phyloP scores from a whole-genome alignment of 2,888 invertebrate genomes.

The Parapristionchus giblindavisi region DNA sequence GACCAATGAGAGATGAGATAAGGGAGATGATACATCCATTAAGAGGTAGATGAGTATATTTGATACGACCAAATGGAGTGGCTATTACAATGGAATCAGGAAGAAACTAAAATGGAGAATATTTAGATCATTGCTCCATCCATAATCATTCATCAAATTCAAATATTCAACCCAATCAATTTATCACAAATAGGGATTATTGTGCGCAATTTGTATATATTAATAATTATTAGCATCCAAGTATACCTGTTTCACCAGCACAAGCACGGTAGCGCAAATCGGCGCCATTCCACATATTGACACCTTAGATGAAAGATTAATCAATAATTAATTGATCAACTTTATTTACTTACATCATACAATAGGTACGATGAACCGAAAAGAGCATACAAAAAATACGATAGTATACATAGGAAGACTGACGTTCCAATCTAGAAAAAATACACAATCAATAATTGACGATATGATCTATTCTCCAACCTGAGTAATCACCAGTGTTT shows the following conservation, averaged over 20 bases:
- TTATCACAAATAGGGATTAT: background rate
- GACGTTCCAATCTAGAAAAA: background rate
- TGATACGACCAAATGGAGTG: conserved; percentile 64
- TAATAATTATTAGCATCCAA: background rate
- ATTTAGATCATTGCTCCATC: background rate
- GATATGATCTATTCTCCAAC: conserved; percentile 29
- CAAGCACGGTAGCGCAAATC: conserved; percentile 55
- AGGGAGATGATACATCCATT: conserved; percentile 46
- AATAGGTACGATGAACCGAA: conserved; percentile 29
- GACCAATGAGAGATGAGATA: conserved; percentile 45
- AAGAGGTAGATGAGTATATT: conserved; percentile 66
- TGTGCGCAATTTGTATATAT: background rate
- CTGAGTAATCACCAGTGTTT: conserved; percentile 53
- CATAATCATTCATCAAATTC: background rate
- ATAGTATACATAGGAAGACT: conserved; percentile 16
- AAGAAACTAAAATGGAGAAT: conserved; percentile 56
- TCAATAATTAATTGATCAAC: too few relatives aligned
- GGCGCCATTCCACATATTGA: conserved; percentile 46
- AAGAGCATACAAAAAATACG: conserved; percentile 26
- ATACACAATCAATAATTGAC: background rate
- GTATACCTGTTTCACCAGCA: conserved; percentile 65
- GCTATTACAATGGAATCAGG: conserved; percentile 65
- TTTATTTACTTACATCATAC: conserved; percentile 16
- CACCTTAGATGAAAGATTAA: background rate
- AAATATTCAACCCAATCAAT: background rate